Percentiles rank a stretch among this genome's conserved stretches.
Evolutionary conservation across 1,140 invertebrate species (phyloP).

Genomic region (Drosophila elegans): DNA sequence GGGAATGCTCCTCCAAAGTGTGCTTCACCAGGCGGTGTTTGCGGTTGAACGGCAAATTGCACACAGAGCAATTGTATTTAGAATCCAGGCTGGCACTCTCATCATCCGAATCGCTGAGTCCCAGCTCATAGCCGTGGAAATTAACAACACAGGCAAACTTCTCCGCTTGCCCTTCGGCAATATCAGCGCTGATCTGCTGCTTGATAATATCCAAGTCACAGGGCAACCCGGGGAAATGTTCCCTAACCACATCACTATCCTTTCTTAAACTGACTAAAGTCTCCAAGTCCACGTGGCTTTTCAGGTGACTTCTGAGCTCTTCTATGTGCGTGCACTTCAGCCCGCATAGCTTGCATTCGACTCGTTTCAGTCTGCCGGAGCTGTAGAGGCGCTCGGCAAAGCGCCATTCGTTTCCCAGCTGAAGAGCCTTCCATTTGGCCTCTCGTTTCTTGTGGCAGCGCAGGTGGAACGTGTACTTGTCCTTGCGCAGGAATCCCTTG

Average conservation of each 20-base stretch:
- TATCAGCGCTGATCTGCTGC: constrained; percentile 44
- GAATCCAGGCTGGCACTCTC: constrained; percentile 11
- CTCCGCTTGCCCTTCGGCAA: constrained; percentile 33
- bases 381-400: constrained; percentile 70
- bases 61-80: constrained; percentile 55
- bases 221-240: constrained; percentile 33
- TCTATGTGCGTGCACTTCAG: constrained; percentile 33
- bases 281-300: constrained; percentile 28
- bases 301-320: constrained; percentile 58
- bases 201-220: constrained; percentile 41
- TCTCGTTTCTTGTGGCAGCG: constrained; percentile 44
- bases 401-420: constrained; percentile 42
- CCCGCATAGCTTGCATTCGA: constrained; percentile 70
- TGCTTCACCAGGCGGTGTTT: constrained; percentile 65
- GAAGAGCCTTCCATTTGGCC: constrained; percentile 32
- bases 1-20: constrained; percentile 58
- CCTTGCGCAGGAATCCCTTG: constrained; percentile 67
- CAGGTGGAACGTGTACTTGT: constrained; percentile 66
- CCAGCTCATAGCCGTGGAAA: constrained; percentile 69
- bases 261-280: constrained; percentile 31
- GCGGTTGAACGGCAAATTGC: constrained; percentile 44
- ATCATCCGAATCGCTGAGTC: constrained; percentile 72
- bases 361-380: constrained; percentile 27
- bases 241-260: constrained; percentile 57
- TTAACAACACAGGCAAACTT: constrained; percentile 67